A percentile compares a stretch with the other conserved stretches of the same genome.
Evolutionary conservation across 2,888 invertebrate species (phyloP).

Genomic region (Mystacides longicornis): DNA sequence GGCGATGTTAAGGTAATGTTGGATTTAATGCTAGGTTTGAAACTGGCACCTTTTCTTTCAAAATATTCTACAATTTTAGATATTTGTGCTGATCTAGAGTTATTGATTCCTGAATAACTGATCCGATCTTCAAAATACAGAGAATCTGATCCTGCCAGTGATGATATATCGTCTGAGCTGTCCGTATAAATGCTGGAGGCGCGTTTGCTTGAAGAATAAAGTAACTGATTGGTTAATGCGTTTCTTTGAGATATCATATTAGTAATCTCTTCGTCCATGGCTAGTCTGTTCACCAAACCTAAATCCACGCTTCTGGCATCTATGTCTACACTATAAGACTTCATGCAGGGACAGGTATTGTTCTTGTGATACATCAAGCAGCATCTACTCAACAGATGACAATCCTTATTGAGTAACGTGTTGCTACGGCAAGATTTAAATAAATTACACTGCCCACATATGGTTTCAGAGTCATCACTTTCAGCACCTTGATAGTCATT

Average conservation of each 20-base stretch:
- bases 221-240: constrained; percentile 45
- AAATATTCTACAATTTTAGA: constrained; percentile 84
- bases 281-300: constrained; percentile 44
- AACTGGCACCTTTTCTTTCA: constrained; percentile 64
- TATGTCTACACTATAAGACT: constrained; percentile 32
- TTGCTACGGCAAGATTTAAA: constrained; percentile 7
- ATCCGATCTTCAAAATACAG: constrained; percentile 60
- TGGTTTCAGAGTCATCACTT: constrained; percentile 27
- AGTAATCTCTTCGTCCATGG: constrained; percentile 42
- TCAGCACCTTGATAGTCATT: constrained; percentile 27
- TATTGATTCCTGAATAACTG: constrained; percentile 46
- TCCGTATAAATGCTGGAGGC: constrained; percentile 81
- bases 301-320: constrained; percentile 36
- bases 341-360: constrained; percentile 19
- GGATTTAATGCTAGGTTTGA: constrained; percentile 40
- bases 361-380: constrained; percentile 20
- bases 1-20: constrained; percentile 23
- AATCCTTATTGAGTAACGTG: constrained; percentile 16
- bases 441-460: constrained; percentile 18
- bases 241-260: constrained; percentile 38
- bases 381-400: constrained; percentile 20
- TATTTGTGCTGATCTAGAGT: constrained; percentile 59
- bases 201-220: constrained; percentile 53
- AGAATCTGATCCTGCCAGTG: constrained; percentile 69
- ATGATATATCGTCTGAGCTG: constrained; percentile 79